Evolutionary conservation across 1,140 invertebrate species (phyloP).

Genomic region (Schlechtendalia chinensis): DNA sequence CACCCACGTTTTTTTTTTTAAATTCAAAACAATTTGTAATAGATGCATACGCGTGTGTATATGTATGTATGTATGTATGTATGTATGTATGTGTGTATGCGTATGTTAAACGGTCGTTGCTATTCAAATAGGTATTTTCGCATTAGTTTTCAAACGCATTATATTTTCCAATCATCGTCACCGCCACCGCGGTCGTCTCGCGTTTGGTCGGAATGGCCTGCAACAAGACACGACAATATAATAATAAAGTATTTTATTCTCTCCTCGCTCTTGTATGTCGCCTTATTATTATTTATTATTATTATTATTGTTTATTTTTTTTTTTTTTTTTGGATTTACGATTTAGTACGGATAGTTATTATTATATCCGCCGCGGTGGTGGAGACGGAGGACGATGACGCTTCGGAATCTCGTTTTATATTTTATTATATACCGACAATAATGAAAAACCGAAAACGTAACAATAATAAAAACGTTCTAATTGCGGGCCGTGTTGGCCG

Average conservation of each 20-base stretch:
- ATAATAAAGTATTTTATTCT: slow-evolving; percentile 39
- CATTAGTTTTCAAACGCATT: slow-evolving; percentile 23
- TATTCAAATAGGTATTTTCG: slow-evolving; percentile 41
- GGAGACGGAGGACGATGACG: slow-evolving; percentile 30
- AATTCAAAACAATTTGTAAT: slow-evolving; percentile 22
- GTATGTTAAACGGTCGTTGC: neutral
- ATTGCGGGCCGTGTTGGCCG: slow-evolving; percentile 33
- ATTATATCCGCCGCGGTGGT: neutral
- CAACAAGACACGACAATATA: neutral
- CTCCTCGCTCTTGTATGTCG: slow-evolving; percentile 7
- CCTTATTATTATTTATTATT: slow-evolving; percentile 18
- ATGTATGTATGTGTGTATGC: neutral
- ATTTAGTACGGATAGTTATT: slow-evolving; percentile 49
- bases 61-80: neutral
- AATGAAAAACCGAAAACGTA: slow-evolving; percentile 31
- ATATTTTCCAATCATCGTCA: slow-evolving; percentile 12
- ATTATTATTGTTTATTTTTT: slow-evolving; percentile 10
- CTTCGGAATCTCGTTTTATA: slow-evolving; percentile 43
- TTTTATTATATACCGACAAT: slow-evolving; percentile 6
- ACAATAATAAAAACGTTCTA: slow-evolving; percentile 33
- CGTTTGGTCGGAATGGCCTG: neutral
- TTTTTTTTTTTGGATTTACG: slow-evolving; percentile 44
- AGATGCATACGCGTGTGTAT: neutral
- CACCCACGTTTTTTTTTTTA: slow-evolving; percentile 25
- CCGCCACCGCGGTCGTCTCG: neutral